Evolutionary conservation across 2,113 vertebrate genomes (phyloP), one percentile per base, ranked within the genome.

Genomic region (Oxygymnocypris stewartii): DNA sequence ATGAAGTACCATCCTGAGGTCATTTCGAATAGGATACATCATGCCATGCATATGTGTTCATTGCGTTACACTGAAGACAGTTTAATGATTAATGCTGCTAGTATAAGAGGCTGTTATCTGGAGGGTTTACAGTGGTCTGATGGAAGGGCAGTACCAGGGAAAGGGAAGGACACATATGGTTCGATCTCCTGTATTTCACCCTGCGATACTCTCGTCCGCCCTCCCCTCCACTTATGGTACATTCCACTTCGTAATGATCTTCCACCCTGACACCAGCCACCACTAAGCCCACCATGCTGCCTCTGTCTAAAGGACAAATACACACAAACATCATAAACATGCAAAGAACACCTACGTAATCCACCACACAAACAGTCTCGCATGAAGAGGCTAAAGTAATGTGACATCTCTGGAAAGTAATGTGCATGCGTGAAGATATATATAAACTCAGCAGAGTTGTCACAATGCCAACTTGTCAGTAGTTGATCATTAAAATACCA

Each of bases 31-130:
- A 25, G 35, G 12, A 25, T 84, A 18, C 20, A 75, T 59, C 20
- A 74, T 65, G 11, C 37, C 14, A 31, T 51, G 28, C 3, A 0
- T 20, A 65, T 82, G 25, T 25, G 6, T 42, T 82, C 63, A 51
- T 57, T 59, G 28, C n/a, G 4, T 65, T 42, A 65, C 37, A 14
- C 23, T 47, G 79, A 81, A 2, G 65, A 83, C 11, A 83, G 28
- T n/a, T 69, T 83, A 83, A 83, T 83, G 65, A 83, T 83, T 71
- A 71, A 71, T 71, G 28, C 65, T 71, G 14, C 49, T 54, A 37
- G 47, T 57, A 37, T 31, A 79, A 79, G 76, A 57, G 76, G 49
- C 49, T 63, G 40, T n/a, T 82, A 81, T 51, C 79, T 49, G 18
- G 65, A 86, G 51, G 25, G 47, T 79, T 79, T 54, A 54, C 28